A percentile compares a stretch with the other conserved stretches of the same genome.
These are phyloP conservation scores for Macropodus opercularis DNA, from an alignment of 2,797 vertebrate species.

Conservation along the genomic window DNA sequence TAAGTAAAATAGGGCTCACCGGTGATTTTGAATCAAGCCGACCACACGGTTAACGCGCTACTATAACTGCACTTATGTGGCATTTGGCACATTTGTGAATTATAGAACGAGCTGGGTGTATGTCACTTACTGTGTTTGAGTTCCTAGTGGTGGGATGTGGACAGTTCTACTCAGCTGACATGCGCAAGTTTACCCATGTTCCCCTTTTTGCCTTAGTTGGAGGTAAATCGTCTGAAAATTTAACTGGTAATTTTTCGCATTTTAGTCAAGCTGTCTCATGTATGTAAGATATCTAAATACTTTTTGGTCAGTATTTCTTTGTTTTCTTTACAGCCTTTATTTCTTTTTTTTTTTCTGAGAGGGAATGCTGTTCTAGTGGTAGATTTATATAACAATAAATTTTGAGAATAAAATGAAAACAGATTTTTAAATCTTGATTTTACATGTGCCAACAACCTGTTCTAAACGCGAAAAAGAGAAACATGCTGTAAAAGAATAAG, in stretches of 20 bases:
- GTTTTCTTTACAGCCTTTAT: conserved; percentile 49
- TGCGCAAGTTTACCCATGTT: conserved; percentile 60
- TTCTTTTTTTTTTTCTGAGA: conserved; percentile 77
- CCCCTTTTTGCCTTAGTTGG: conserved; percentile 65
- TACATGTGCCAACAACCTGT: conserved; percentile 90
- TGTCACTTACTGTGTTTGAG: conserved; percentile 67
- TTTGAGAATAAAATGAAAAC: conserved; percentile 82
- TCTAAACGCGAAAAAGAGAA: conserved; percentile 86
- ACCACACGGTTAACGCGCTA: too few species aligned
- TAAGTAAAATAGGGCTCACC: conserved; percentile 10
- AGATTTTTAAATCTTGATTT: conserved; percentile 85
- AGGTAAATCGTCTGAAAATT: conserved; percentile 82
- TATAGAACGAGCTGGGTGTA: conserved; percentile 54
- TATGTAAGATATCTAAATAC: conserved; percentile 80
- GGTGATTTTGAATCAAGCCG: conserved; percentile 7
- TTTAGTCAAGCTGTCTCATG: conserved; percentile 89
- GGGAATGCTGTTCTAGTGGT: conserved; percentile 90
- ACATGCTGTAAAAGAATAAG: conserved; percentile 83
- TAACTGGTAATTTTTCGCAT: conserved; percentile 90
- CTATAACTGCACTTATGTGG: conserved; percentile 52
- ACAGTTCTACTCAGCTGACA: conserved; percentile 45
- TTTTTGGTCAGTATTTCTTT: conserved; percentile 70
- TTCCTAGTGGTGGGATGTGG: conserved; percentile 56
- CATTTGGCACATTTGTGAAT: conserved; percentile 76
- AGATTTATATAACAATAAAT: conserved; percentile 89